phyloP scores from a whole-genome alignment of 2,797 vertebrate genomes.

The Periophthalmus magnuspinnatus region DNA sequence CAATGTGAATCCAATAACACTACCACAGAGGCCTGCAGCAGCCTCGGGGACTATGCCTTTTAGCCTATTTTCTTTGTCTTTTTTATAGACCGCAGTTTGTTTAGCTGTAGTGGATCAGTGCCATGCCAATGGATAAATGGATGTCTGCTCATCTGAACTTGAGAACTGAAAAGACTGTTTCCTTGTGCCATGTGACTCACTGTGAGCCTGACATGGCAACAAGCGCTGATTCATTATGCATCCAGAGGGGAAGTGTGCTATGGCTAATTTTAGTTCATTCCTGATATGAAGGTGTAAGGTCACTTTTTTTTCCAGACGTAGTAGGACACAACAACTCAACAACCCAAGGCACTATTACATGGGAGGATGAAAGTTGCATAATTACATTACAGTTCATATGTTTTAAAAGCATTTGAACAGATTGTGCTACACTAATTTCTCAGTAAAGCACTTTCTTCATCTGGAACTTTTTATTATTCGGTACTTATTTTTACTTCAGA shows the following conservation, averaged over 20 bases:
- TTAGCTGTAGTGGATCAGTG: conserved; percentile 52
- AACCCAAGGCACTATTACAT: neutral
- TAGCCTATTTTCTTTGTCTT: conserved; percentile 27
- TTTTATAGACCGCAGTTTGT: conserved; percentile 17
- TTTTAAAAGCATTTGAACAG: neutral
- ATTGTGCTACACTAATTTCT: too few species aligned
- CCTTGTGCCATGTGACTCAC: neutral
- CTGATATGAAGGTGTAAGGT: conserved; percentile 1
- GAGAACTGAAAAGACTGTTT: conserved; percentile 18
- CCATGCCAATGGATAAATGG: conserved; percentile 64
- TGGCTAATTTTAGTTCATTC: conserved; percentile 35
- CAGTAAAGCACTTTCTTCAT: too few species aligned
- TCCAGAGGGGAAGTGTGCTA: conserved; percentile 35
- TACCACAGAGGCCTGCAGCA: conserved; percentile 11
- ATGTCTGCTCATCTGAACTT: conserved; percentile 45
- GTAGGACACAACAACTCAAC: neutral
- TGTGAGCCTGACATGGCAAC: conserved; percentile 10
- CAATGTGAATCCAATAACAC: conserved; percentile 21
- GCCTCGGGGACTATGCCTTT: conserved; percentile 32
- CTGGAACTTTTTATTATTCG: too few species aligned
- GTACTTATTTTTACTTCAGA: too few species aligned
- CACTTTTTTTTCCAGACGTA: conserved; percentile 9
- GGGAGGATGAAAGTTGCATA: neutral
- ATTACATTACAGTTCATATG: neutral
- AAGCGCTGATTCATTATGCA: conserved; percentile 9